These are phyloP conservation scores for Martes martes DNA, from an alignment of 2,113 vertebrate species.

Conservation along the genomic window DNA sequence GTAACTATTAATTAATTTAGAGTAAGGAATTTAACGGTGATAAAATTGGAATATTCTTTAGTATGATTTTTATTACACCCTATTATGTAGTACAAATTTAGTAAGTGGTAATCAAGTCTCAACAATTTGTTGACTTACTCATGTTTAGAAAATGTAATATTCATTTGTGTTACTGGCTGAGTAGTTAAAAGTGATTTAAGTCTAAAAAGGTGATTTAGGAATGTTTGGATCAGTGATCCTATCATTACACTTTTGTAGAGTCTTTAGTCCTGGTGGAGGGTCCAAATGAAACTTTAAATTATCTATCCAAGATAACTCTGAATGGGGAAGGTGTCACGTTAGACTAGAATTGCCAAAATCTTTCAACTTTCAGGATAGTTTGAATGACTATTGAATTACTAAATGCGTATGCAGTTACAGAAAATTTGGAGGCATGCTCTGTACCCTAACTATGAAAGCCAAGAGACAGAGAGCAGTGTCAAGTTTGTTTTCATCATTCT, in stretches of 20 bases:
- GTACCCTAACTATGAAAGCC: neutral
- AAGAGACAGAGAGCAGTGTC: neutral
- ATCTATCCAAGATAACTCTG: neutral
- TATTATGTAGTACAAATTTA: neutral
- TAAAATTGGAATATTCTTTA: neutral
- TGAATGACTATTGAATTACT: neutral
- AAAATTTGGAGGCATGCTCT: neutral
- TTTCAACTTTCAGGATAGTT: neutral
- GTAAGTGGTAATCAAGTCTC: neutral
- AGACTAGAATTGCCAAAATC: neutral
- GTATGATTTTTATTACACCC: neutral
- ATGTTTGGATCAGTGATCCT: neutral
- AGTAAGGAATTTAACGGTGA: neutral
- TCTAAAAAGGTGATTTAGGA: neutral
- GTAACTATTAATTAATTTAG: neutral
- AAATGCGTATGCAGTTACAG: neutral
- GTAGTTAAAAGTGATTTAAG: slow-evolving; percentile 17
- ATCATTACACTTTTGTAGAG: neutral
- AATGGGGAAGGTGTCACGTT: neutral
- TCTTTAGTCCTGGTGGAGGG: neutral
- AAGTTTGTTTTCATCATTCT: neutral
- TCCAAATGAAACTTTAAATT: neutral
- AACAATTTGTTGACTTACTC: neutral
- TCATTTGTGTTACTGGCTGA: neutral
- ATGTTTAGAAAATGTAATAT: neutral